Evolutionary conservation across 1,140 invertebrate species (phyloP), one percentile per base, ranked within the genome.

Genomic region (Bursaphelenchus mucronatus): DNA sequence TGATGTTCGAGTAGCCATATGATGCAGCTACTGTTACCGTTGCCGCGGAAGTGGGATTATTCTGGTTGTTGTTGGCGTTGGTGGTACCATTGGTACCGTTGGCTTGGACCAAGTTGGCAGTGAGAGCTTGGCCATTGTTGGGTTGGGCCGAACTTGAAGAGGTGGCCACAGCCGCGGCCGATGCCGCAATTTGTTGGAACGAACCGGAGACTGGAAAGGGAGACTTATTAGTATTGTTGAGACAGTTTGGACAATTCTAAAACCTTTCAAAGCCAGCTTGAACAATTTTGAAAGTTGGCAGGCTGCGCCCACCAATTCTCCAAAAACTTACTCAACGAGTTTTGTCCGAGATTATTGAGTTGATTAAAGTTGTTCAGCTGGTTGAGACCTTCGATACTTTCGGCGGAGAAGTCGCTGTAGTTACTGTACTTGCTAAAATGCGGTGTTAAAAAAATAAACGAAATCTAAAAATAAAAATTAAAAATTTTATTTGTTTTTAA

Each of bases 171-270:
- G 21, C 41, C 13, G 69, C 69, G 39, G 71, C 50, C 13, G 61
- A 71, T 3, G 69, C 69, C 10, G 70, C 70, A 66, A 71, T 71
- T 69, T 71, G 64, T 17, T 66, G 70, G 73, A 71, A 71, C 11
- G 13, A 40, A 39, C 57, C 57, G 41, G 45, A 59, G 45, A 39
- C 13, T 50, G 30, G 45, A 44, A 44, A 40, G 47, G 47, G 19
- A 49, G 47, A 3, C 19, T n/a, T n/a, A n/a, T 15, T 52, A 10
- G 30, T 30, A 30, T 30, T 1, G 1, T 30, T 30, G 30, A 30
- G 30, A 30, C 2, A 30, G 30, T 3, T 30, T 30, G 30, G 30
- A 30, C 5, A 5, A 30, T 5, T 30, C 30, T 30, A 30, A 5
- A 30, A 30, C 30, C 30, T 5, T 30, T 30, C 30, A 30, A 30